Base-by-base conservation (phyloP, 2,113 vertebrate species). In the Chelonoidis abingdonii region DNA sequence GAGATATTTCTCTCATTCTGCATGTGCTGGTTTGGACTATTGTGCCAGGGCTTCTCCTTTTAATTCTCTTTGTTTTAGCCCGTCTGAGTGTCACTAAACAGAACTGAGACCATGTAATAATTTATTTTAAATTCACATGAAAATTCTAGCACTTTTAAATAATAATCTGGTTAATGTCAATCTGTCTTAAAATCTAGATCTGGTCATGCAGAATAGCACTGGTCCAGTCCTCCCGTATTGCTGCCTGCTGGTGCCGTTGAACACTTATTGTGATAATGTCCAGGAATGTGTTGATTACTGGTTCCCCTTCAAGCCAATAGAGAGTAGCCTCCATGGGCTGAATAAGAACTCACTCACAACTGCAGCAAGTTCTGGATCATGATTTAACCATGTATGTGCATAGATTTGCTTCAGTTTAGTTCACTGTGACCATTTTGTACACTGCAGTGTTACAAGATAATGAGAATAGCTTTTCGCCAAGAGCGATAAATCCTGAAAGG, bases 351-450 rank as follows among this genome's bases (percentile, higher is more conserved):
- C 35, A 69, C 35, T 69, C 65, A n/a, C 35, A 69, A 19, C 31
- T n/a, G 44, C 38, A 35, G 19, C 25, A 41, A 38, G 50, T n/a
- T 49, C 54, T 83, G 52, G 21, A 24, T 11, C 19, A 38, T 1
- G 13, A 27, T 9, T 82, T 82, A 44, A 13, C 29, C 10, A 14
- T 9, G 27, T 50, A 29, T 47, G 62, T 83, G 38, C 62, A 17
- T 29, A 6, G 2, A 54, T 41, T 56, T 75, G 38, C 35, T 31
- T 56, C 44, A 13, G n/a, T 25, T 54, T 38, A 35, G 8, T 53
- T 82, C 21, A n/a, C 27, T 75, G 90, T 13, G 14, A 69, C 31
- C 25, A 49, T 0, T 0, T 29, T 50, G 17, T 24, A 52, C 25
- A 31, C 44, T 57, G 25, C 50, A 44, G 53, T 86, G 65, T 84